These are phyloP conservation scores for Psilanteris sp. DNA, from an alignment of 1,140 invertebrate genomes.

Conservation along the genomic window DNA sequence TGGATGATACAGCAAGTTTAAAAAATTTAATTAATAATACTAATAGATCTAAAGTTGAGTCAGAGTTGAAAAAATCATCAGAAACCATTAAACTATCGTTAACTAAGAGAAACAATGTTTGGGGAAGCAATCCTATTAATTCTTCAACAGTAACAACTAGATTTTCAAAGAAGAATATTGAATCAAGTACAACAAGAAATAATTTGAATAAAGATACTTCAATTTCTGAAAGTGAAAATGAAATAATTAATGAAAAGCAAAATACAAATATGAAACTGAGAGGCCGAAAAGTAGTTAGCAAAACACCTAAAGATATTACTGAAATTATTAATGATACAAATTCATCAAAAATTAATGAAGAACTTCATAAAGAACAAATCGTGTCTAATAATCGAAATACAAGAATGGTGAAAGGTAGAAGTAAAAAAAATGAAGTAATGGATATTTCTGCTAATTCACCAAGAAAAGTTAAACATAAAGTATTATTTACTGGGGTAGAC, in stretches of 20 bases:
- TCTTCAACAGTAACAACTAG: too few relatives aligned
- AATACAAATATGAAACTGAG: conserved; percentile 1
- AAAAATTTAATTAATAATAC: not conserved
- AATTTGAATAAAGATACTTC: too few relatives aligned
- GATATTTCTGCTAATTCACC: conserved; percentile 6
- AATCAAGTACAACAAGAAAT: too few relatives aligned
- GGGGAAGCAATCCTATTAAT: conserved; percentile 9
- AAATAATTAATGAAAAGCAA: too few relatives aligned
- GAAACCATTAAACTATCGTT: conserved; percentile 11
- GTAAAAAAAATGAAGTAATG: conserved; percentile 5
- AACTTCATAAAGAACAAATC: conserved; percentile 17
- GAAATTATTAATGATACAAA: not conserved
- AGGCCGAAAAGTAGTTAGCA: not conserved
- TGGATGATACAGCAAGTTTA: too few relatives aligned
- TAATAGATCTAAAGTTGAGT: not conserved
- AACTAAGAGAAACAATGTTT: conserved; percentile 18
- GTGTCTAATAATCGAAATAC: not conserved
- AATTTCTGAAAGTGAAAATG: not conserved
- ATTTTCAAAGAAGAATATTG: too few relatives aligned
- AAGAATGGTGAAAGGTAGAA: not conserved
- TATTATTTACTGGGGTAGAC: conserved; percentile 37
- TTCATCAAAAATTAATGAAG: conserved; percentile 2
- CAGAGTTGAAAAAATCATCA: not conserved
- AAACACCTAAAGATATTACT: not conserved
- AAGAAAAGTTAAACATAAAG: conserved; percentile 16